Conservation (phyloP, 2,888 invertebrate species). For the Leptopilina myrica region DNA sequence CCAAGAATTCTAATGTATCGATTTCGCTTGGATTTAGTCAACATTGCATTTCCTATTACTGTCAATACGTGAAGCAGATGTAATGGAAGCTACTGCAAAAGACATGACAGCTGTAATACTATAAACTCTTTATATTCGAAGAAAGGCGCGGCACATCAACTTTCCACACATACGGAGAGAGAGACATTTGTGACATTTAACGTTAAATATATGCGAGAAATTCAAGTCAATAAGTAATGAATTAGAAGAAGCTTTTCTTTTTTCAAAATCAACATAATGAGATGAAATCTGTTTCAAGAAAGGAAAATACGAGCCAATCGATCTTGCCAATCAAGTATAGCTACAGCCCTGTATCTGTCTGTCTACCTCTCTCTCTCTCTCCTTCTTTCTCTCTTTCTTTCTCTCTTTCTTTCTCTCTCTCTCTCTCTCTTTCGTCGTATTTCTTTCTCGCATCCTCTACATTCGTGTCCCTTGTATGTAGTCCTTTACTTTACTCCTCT, state of each 20-base stretch:
- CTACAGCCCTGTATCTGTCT: slow-evolving; percentile 27
- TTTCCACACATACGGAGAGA: background rate
- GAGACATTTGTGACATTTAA: too few species aligned
- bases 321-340: slow-evolving; percentile 32
- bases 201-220: background rate
- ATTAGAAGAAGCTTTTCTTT: background rate
- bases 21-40: background rate
- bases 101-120: slow-evolving; percentile 4
- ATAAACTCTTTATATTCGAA: background rate
- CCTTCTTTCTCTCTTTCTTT: slow-evolving; percentile 9
- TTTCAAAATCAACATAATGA: slow-evolving; percentile 1
- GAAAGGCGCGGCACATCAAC: background rate
- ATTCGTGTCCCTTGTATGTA: slow-evolving; percentile 28
- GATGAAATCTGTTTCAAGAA: slow-evolving; percentile 9
- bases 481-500: slow-evolving; percentile 39
- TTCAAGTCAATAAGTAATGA: background rate
- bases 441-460: slow-evolving; percentile 41
- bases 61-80: slow-evolving; percentile 5
- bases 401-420: slow-evolving; percentile 3
- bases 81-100: slow-evolving; percentile 2
- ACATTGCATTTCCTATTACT: slow-evolving; percentile 3
- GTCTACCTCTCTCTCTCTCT: slow-evolving; percentile 16
- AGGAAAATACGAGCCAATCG: slow-evolving; percentile 13
- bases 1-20: too few species aligned
- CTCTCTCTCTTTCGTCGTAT: background rate